Percentiles rank a stretch among this genome's conserved stretches.
These are phyloP conservation scores for Pimephales promelas DNA, from an alignment of 2,113 vertebrate genomes.

Conservation along the genomic window DNA sequence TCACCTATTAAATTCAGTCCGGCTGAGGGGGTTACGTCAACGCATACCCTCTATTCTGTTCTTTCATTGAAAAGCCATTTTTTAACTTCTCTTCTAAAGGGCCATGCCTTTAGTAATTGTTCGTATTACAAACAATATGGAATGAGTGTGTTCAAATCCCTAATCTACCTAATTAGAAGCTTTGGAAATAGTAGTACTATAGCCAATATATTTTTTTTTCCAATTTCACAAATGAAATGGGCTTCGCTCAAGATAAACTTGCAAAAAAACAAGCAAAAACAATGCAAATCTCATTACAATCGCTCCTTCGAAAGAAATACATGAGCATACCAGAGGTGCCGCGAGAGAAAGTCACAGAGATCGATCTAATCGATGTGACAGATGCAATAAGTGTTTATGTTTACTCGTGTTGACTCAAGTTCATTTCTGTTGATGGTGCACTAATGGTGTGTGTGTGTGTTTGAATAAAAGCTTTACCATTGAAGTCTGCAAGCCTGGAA, in stretches of 20 bases:
- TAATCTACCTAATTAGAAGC: not conserved
- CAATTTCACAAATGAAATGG: not conserved
- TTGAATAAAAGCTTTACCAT: conserved; percentile 71
- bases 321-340: not conserved
- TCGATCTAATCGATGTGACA: conserved; percentile 39
- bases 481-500: conserved; percentile 74
- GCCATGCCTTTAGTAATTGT: no score
- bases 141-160: conserved; percentile 8
- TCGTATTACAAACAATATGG: not conserved
- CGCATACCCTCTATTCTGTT: no score
- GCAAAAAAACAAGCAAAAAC: conserved; percentile 5
- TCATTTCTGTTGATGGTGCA: conserved; percentile 38
- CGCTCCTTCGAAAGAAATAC: not conserved
- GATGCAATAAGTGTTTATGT: conserved; percentile 13
- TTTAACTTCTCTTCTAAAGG: no score
- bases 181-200: not conserved
- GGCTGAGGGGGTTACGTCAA: no score
- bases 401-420: not conserved
- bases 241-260: not conserved
- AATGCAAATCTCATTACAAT: conserved; percentile 18
- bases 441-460: conserved; percentile 29
- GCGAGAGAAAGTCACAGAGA: not conserved
- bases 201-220: not conserved
- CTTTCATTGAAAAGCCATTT: no score
- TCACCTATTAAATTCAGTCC: no score